These are phyloP conservation scores for Notolabrus celidotus DNA, from an alignment of 2,797 vertebrate genomes.

Conservation along the genomic window DNA sequence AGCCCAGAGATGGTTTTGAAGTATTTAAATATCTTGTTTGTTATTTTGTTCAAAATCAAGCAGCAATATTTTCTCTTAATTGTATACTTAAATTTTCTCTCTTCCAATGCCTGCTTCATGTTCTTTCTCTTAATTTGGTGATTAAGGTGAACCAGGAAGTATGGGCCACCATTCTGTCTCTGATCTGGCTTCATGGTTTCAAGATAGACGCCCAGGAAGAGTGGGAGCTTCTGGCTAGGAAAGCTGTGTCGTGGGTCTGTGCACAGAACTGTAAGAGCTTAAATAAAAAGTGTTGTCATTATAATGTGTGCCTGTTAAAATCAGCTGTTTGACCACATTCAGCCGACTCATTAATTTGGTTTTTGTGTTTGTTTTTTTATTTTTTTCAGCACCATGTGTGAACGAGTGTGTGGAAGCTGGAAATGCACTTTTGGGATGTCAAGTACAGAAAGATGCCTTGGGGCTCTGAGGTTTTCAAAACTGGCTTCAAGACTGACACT, in stretches of 20 bases:
- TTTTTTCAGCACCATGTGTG: conserved; percentile 48
- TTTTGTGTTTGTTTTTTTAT: background rate
- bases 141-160: conserved; percentile 66
- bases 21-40: background rate
- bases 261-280: conserved; percentile 75
- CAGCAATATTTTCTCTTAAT: background rate
- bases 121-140: conserved; percentile 19
- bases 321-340: background rate
- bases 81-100: no score
- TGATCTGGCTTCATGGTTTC: conserved; percentile 85
- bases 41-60: background rate
- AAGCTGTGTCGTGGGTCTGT: conserved; percentile 83
- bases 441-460: conserved; percentile 53
- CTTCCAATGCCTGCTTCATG: no score
- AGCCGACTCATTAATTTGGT: background rate
- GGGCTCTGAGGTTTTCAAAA: conserved; percentile 50
- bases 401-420: conserved; percentile 66
- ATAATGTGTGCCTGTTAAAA: background rate
- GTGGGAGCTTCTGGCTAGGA: conserved; percentile 87
- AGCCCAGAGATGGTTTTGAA: background rate
- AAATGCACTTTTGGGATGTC: conserved; percentile 63
- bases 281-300: background rate
- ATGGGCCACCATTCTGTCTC: conserved; percentile 87
- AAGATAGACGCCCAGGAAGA: conserved; percentile 75
- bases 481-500: background rate